Percentiles rank a stretch among this genome's conserved stretches.
These are phyloP conservation scores for Augochlorella aurata DNA, from an alignment of 2,888 invertebrate genomes.

Conservation along the genomic window DNA sequence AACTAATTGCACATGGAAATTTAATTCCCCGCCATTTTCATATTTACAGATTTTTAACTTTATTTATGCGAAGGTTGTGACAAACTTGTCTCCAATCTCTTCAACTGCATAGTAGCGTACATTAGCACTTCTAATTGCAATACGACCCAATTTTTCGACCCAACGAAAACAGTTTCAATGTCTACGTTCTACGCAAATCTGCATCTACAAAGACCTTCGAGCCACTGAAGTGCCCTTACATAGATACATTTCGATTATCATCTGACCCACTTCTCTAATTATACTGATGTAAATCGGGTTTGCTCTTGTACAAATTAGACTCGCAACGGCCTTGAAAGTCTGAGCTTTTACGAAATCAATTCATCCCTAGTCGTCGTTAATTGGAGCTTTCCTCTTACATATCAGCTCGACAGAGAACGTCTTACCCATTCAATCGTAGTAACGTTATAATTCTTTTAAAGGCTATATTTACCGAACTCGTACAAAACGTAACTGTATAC, in stretches of 20 bases:
- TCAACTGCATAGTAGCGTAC: not conserved
- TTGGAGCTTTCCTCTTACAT: not conserved
- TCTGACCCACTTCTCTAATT: conserved; percentile 18
- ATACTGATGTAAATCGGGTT: conserved; percentile 6
- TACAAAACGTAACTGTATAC: not conserved
- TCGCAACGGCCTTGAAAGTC: not conserved
- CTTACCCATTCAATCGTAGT: not conserved
- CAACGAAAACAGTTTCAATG: not conserved
- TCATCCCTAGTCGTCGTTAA: not conserved
- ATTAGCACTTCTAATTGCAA: not conserved
- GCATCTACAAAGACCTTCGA: not conserved
- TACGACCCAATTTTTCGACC: not conserved
- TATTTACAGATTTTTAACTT: too few relatives aligned
- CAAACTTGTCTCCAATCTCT: not conserved
- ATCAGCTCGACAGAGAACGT: not conserved
- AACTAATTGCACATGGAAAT: too few relatives aligned
- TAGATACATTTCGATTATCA: conserved; percentile 1
- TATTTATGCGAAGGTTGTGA: too few relatives aligned
- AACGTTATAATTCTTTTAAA: not conserved
- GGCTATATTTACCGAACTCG: not conserved
- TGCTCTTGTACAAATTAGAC: not conserved
- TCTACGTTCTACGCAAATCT: not conserved
- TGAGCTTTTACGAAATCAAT: not conserved
- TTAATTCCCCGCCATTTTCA: too few relatives aligned
- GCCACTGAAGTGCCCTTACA: not conserved